Conservation (phyloP, 2,888 invertebrate genomes). For the Nebria salina region DNA sequence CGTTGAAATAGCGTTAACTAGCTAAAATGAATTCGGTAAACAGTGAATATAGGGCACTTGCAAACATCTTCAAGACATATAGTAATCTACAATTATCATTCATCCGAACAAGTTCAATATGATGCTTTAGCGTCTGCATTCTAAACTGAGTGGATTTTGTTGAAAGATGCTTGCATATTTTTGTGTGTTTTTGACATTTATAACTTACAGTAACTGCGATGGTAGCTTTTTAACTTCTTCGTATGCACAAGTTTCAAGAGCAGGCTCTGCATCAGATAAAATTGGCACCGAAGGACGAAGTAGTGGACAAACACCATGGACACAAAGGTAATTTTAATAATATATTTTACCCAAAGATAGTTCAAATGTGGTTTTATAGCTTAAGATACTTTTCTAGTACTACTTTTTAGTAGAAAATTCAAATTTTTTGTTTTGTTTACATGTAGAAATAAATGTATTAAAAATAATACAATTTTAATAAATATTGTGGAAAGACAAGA, state of each 20-base stretch:
- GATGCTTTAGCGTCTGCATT: background rate
- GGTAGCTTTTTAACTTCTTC: conserved; percentile 53
- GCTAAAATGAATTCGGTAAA: conserved; percentile 33
- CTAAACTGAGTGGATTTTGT: background rate
- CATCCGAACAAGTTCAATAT: background rate
- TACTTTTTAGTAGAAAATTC: no score
- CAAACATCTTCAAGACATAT: conserved; percentile 22
- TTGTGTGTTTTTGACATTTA: background rate
- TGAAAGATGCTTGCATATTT: background rate
- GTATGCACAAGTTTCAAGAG: conserved; percentile 60
- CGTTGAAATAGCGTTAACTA: conserved; percentile 21
- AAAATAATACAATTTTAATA: no score
- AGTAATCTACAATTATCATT: conserved; percentile 2
- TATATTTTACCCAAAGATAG: no score
- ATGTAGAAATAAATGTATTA: no score
- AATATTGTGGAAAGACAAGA: no score
- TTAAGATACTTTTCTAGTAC: no score
- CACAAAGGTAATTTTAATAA: conserved; percentile 55
- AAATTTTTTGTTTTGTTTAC: no score
- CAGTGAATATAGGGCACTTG: conserved; percentile 32
- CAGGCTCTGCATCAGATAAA: conserved; percentile 52
- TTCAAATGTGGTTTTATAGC: no score
- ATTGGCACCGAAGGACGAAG: conserved; percentile 49
- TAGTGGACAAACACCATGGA: conserved; percentile 56
- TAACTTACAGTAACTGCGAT: background rate